phyloP scores from a whole-genome alignment of 1,140 invertebrate genomes.

The Phortica variegata region DNA sequence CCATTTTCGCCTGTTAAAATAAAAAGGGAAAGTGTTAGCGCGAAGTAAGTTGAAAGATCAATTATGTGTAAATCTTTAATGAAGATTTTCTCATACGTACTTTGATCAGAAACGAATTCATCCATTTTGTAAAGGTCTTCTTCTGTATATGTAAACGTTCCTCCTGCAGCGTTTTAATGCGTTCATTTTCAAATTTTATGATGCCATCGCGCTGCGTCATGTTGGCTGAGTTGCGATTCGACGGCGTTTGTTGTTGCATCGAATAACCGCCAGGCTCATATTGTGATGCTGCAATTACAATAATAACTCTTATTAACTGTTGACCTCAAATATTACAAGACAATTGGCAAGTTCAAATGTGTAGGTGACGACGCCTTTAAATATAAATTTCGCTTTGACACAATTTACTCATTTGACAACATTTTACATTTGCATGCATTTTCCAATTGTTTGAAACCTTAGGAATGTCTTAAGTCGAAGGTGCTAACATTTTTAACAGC shows the following conservation, averaged over 20 bases:
- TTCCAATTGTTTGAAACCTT: no score
- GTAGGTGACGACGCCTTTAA: no score
- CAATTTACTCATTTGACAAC: no score
- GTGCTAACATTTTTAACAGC: no score
- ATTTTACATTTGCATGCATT: no score
- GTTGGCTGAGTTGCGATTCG: constrained; percentile 63
- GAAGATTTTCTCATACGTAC: constrained; percentile 60
- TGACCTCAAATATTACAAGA: no score
- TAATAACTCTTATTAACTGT: no score
- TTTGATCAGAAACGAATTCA: constrained; percentile 97
- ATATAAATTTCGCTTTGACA: no score
- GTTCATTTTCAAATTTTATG: constrained; percentile 92
- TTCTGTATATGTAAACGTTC: constrained; percentile 98
- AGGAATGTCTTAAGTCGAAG: no score
- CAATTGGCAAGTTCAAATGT: no score
- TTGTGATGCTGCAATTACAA: constrained; percentile 62
- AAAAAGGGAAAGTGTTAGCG: constrained; percentile 3
- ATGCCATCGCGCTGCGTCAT: constrained; percentile 89
- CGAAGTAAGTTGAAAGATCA: constrained; percentile 4
- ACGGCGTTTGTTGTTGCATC: constrained; percentile 57
- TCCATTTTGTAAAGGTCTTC: constrained; percentile 99
- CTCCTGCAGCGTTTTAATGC: constrained; percentile 94
- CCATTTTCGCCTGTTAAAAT: constrained; percentile 77
- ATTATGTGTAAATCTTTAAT: constrained; percentile 7
- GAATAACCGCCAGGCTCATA: constrained; percentile 71